Conservation (phyloP, 2,113 vertebrate genomes). For the Corydoras maculifer region DNA sequence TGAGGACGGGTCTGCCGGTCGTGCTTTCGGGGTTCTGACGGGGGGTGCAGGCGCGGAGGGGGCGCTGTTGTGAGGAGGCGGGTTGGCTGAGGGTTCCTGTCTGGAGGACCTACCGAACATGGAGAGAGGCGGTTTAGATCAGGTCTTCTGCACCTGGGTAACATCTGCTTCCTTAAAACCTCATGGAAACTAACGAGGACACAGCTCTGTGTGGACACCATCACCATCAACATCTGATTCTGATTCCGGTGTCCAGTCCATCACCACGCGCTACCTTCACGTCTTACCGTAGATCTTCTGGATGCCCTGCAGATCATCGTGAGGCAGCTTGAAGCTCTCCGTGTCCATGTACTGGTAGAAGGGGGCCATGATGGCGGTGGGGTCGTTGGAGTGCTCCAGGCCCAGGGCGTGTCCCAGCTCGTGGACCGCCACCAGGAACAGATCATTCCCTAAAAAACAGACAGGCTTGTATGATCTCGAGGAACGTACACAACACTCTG, state of each 20-base stretch:
- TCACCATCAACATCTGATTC: too few species aligned
- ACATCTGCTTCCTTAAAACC: too few species aligned
- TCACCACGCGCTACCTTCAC: too few species aligned
- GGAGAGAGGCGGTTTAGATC: too few species aligned
- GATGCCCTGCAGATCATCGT: constrained; percentile 75
- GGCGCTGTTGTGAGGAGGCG: constrained; percentile 87
- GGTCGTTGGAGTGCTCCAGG: constrained; percentile 72
- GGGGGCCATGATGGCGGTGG: constrained; percentile 74
- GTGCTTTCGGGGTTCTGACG: constrained; percentile 83
- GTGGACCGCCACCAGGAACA: constrained; percentile 74
- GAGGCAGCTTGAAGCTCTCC: constrained; percentile 71
- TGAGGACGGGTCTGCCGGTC: constrained; percentile 87
- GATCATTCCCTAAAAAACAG: constrained; percentile 44
- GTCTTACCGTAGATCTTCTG: constrained; percentile 72
- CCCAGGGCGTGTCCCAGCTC: constrained; percentile 74
- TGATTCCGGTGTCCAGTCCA: too few species aligned
- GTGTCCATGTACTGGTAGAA: constrained; percentile 77
- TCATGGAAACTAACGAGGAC: too few species aligned
- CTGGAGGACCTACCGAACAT: constrained; percentile 82
- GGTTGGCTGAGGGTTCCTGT: constrained; percentile 88
- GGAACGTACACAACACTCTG: background rate
- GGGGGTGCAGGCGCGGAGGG: constrained; percentile 83
- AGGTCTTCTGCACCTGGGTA: too few species aligned
- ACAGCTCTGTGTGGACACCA: too few species aligned
- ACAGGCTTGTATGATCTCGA: background rate